Evolutionary conservation across 1,140 invertebrate genomes (phyloP).

Genomic region (Aphelenchoides fujianensis): DNA sequence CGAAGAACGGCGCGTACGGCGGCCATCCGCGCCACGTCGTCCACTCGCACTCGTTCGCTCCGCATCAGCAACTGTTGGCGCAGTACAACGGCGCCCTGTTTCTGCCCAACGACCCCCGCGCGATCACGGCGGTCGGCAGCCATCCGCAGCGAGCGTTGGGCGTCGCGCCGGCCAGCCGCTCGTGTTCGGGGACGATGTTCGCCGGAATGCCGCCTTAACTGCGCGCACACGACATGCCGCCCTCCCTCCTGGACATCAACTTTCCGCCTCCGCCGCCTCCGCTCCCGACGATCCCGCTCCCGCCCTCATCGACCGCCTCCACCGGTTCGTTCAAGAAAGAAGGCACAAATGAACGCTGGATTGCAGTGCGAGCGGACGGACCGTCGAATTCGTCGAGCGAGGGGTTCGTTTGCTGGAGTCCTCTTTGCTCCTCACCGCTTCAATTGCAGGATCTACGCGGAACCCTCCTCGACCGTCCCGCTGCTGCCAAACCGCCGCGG

Average conservation of each 20-base stretch:
- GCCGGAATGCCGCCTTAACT: not conserved
- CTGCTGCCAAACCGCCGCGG: constrained; percentile 14
- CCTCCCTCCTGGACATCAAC: constrained; percentile 39
- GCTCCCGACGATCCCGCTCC: not conserved
- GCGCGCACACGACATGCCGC: no score
- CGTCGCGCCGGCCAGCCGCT: constrained; percentile 15
- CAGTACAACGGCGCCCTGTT: constrained; percentile 16
- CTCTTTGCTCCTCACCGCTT: no score
- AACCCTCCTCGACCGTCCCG: constrained; percentile 25
- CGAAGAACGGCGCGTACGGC: not conserved
- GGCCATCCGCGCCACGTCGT: constrained; percentile 11
- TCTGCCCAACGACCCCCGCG: not conserved
- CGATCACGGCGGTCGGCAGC: no score
- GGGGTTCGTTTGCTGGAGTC: no score
- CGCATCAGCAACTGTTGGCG: not conserved
- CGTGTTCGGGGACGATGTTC: constrained; percentile 25
- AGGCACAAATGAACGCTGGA: no score
- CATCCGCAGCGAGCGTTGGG: not conserved
- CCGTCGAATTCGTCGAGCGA: constrained; percentile 16
- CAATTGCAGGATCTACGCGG: constrained; percentile 37
- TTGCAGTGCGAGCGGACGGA: not conserved
- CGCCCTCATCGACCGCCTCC: constrained; percentile 21
- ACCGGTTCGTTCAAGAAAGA: no score
- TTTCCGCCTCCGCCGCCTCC: constrained; percentile 37
- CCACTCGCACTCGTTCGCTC: constrained; percentile 12